phyloP scores from a whole-genome alignment of 2,888 invertebrate genomes.

The Pilophorus perplexus region DNA sequence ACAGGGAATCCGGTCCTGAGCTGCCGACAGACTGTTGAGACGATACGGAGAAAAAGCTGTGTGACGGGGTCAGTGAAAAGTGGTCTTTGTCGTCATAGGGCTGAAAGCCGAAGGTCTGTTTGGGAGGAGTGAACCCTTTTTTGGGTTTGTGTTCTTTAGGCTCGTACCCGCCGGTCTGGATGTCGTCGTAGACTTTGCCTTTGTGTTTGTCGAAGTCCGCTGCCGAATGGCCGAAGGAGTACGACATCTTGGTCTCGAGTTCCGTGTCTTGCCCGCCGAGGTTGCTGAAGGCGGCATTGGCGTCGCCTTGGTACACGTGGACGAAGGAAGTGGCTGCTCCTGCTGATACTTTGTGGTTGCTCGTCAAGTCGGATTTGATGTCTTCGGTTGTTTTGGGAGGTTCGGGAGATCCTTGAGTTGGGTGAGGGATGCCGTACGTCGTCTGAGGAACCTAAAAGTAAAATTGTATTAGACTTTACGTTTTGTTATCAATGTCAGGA shows the following conservation, averaged over 20 bases:
- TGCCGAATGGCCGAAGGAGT: not conserved
- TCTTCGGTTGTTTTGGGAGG: slow-evolving; percentile 41
- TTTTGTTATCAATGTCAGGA: no score
- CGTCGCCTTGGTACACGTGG: slow-evolving; percentile 28
- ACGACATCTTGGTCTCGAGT: slow-evolving; percentile 27
- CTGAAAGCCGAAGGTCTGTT: slow-evolving; percentile 48
- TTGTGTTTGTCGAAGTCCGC: slow-evolving; percentile 34
- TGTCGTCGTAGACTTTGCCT: slow-evolving; percentile 32
- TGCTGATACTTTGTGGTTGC: not conserved
- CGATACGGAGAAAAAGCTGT: slow-evolving; percentile 30
- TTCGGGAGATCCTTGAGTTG: slow-evolving; percentile 43
- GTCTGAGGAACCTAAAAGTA: slow-evolving; percentile 33
- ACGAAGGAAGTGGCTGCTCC: slow-evolving; percentile 24
- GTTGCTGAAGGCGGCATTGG: no score
- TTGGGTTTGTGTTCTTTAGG: slow-evolving; percentile 19
- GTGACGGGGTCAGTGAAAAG: slow-evolving; percentile 23
- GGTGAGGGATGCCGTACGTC: slow-evolving; percentile 44
- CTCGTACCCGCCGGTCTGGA: slow-evolving; percentile 41
- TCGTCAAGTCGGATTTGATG: not conserved
- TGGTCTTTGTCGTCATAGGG: slow-evolving; percentile 45
- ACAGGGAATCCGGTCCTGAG: slow-evolving; percentile 30
- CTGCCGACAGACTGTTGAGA: slow-evolving; percentile 27
- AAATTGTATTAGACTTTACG: no score
- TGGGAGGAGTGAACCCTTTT: slow-evolving; percentile 47
- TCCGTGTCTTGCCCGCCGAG: slow-evolving; percentile 26